Evolutionary conservation across 1,140 invertebrate genomes (phyloP), one percentile per base, ranked within the genome.

Genomic region (Solenopsis invicta): DNA sequence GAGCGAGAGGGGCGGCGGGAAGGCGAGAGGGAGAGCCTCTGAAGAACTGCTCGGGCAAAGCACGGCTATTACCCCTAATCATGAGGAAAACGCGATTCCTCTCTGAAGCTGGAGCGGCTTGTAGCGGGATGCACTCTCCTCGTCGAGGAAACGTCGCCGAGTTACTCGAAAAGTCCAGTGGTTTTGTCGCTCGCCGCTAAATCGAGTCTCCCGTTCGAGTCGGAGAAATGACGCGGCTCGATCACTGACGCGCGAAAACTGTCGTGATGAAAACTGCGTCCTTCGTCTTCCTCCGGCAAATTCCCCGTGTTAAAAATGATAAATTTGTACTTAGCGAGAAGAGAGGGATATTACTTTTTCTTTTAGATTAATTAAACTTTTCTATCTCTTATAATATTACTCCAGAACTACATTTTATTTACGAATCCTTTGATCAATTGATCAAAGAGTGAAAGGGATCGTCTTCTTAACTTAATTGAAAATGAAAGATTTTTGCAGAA

Each of bases 51-150:
- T 86, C 67, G 74, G 52, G 66, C 87, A 86, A 76, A 75, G 88
- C 85, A 45, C n/a, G 10, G 64, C 88, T 87, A 82, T 90, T 84
- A 89, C 66, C 59, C 52, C 85, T 75, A 89, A 89, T 90, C 88
- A 84, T 52, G 52, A 34, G 21, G 66, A 89, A 75, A 90, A 89
- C 86, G 71, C 59, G 48, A 75, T 45, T 88, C 62, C 56, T 85
- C 24, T 74, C 41, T 16, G 18, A 24, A 76, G 50, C 50, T 52
- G 21, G n/a, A 72, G 41, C 24, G n/a, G 52, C 82, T 80, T n/a
- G 52, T 71, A 69, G 45, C 56, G 34, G 5, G 54, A 50, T 82
- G 61, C 9, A 61, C n/a, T 54, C n/a, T 54, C 54, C 9, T 45
- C 48, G 4, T 18, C 24, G 24, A 67, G 2, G 41, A 72, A 41